Conservation (phyloP, 2,888 invertebrate genomes). For the Oxycera nigricornis region DNA sequence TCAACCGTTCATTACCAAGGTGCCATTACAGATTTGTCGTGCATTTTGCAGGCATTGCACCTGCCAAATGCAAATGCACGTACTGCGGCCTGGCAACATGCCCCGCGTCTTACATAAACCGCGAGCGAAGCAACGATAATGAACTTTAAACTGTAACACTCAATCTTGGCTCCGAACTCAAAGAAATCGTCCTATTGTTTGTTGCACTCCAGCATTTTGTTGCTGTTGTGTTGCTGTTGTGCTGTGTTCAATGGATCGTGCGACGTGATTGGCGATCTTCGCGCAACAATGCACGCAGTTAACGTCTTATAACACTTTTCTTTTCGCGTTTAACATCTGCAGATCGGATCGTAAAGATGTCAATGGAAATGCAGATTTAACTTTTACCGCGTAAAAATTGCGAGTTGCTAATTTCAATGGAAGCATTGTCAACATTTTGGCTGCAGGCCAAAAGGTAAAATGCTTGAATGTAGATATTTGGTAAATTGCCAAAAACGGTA, state of each 20-base stretch:
- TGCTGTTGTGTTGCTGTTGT: too few species aligned
- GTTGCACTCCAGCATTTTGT: background rate
- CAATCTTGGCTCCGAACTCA: background rate
- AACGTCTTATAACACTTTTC: conserved; percentile 10
- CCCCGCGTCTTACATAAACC: background rate
- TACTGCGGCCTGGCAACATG: background rate
- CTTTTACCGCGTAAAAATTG: background rate
- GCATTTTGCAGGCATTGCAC: background rate
- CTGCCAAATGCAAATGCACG: background rate
- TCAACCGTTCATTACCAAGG: background rate
- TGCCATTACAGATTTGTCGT: background rate
- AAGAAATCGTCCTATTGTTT: conserved; percentile 24
- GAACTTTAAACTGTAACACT: conserved; percentile 36
- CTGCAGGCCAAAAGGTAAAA: too few species aligned
- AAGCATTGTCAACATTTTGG: conserved; percentile 23
- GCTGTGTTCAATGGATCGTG: background rate
- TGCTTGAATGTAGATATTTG: too few species aligned
- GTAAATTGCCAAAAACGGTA: too few species aligned
- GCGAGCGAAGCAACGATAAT: conserved; percentile 24
- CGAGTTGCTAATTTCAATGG: background rate
- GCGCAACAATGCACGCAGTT: background rate
- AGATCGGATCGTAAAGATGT: conserved; percentile 9
- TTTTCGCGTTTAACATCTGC: conserved; percentile 18
- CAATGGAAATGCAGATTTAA: conserved; percentile 1
- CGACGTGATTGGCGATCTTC: conserved; percentile 33